Percentiles rank a stretch among this genome's conserved stretches.
Conservation (phyloP, 2,113 vertebrate genomes). For the Cinclus mexicanus region DNA sequence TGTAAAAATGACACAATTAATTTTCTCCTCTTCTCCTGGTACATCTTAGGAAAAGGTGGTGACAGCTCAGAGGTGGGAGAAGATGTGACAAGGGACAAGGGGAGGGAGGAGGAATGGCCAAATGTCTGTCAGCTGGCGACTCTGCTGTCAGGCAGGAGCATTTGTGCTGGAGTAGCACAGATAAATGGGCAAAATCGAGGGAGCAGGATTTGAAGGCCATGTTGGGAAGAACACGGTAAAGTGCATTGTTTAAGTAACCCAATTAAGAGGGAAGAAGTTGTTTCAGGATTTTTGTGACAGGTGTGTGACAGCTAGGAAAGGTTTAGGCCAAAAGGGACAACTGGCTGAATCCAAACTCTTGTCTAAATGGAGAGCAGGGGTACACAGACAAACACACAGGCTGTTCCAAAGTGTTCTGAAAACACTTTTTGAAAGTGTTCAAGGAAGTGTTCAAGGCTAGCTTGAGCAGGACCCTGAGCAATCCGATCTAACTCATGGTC, state of each 20-base stretch:
- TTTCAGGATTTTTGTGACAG: constrained; percentile 5
- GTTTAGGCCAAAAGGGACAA: not conserved
- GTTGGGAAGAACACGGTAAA: not conserved
- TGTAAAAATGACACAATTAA: constrained; percentile 47
- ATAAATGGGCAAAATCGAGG: not conserved
- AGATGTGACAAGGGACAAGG: not conserved
- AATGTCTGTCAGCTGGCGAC: rapidly evolving
- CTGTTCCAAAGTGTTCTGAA: not conserved
- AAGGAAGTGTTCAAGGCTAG: not conserved
- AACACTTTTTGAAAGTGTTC: not conserved
- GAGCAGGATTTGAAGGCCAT: not conserved
- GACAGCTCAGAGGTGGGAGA: constrained; percentile 42
- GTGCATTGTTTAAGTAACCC: not conserved
- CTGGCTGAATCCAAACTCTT: not conserved
- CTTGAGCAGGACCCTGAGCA: not conserved
- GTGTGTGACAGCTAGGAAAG: not conserved
- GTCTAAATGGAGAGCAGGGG: not conserved
- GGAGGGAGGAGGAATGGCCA: not conserved
- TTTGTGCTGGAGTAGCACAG: not conserved
- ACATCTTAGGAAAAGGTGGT: constrained; percentile 1
- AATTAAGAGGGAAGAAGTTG: not conserved
- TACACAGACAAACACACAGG: not conserved
- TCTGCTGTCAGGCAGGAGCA: not conserved
- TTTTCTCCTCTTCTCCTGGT: constrained; percentile 29
- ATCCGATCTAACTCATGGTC: not conserved